Percentiles rank a stretch among this genome's conserved stretches.
These are phyloP conservation scores for Luscinia megarhynchos DNA, from an alignment of 2,797 vertebrate genomes.

Conservation along the genomic window DNA sequence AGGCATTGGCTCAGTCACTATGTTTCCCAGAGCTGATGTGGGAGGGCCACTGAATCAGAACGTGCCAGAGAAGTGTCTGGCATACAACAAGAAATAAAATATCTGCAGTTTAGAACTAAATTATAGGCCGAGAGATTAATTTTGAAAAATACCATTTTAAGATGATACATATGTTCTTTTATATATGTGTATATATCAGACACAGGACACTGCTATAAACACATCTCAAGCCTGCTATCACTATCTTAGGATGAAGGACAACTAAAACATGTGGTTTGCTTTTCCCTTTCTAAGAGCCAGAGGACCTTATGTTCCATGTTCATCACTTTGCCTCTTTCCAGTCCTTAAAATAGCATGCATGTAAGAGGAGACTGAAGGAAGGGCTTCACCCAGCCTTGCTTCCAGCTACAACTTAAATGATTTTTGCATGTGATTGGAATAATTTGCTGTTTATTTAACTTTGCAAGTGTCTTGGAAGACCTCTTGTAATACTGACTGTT, in stretches of 20 bases:
- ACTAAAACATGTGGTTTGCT: background rate
- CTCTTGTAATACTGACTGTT: background rate
- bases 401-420: constrained; percentile 14
- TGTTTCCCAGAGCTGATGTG: background rate
- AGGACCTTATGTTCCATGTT: background rate
- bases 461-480: constrained; percentile 50
- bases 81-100: background rate
- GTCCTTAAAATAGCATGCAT: background rate
- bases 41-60: background rate
- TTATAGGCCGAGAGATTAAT: background rate
- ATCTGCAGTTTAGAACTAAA: background rate
- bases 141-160: constrained; percentile 12
- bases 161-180: background rate
- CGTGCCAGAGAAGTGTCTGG: background rate
- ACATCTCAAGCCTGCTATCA: background rate
- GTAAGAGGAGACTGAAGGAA: constrained; percentile 14
- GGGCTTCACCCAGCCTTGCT: constrained; percentile 23
- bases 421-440: constrained; percentile 36
- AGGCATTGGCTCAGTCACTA: background rate
- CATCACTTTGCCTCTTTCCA: background rate
- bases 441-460: constrained; percentile 41
- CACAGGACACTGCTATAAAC: background rate
- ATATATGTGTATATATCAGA: background rate
- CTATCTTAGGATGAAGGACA: background rate
- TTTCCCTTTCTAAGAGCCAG: background rate